Percentiles rank a stretch among this genome's conserved stretches.
These are phyloP conservation scores for Melanotaenia maccullochi DNA, from an alignment of 2,797 vertebrate species.

Conservation along the genomic window DNA sequence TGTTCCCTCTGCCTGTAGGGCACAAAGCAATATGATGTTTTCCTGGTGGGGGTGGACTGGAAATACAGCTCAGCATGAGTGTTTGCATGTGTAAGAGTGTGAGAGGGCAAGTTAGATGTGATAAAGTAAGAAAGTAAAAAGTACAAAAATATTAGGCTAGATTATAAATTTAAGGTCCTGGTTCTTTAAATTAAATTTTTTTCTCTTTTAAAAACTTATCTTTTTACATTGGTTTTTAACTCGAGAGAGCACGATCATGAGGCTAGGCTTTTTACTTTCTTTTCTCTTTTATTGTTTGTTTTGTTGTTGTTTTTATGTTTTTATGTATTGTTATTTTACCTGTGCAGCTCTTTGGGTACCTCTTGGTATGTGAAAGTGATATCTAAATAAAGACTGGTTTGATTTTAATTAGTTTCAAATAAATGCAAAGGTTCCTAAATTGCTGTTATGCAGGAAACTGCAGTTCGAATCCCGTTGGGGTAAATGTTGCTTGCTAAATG, in stretches of 20 bases:
- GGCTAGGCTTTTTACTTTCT: too few relatives aligned
- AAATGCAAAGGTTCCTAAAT: slow-evolving; percentile 10
- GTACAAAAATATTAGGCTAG: slow-evolving; percentile 8
- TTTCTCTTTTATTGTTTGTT: too few relatives aligned
- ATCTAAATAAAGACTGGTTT: neutral
- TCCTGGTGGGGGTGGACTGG: slow-evolving; percentile 29
- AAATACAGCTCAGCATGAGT: slow-evolving; percentile 16
- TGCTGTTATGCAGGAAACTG: neutral
- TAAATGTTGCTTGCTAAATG: too few relatives aligned
- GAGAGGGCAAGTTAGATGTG: slow-evolving; percentile 17
- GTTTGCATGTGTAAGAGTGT: slow-evolving; percentile 17
- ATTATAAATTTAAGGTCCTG: slow-evolving; percentile 27
- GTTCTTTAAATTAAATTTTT: slow-evolving; percentile 26
- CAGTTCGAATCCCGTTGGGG: too few relatives aligned
- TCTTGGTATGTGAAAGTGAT: too few relatives aligned
- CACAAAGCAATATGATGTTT: slow-evolving; percentile 23
- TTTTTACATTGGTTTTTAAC: too few relatives aligned
- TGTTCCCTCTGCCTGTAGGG: slow-evolving; percentile 40
- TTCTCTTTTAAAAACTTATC: too few relatives aligned
- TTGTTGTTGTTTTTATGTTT: too few relatives aligned
- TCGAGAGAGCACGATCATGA: too few relatives aligned
- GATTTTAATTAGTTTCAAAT: neutral
- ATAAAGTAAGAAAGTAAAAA: slow-evolving; percentile 12
- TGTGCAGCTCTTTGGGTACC: too few relatives aligned
- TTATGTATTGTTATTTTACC: too few relatives aligned